phyloP scores from a whole-genome alignment of 2,113 vertebrate genomes.

The Lamprotornis superbus region DNA sequence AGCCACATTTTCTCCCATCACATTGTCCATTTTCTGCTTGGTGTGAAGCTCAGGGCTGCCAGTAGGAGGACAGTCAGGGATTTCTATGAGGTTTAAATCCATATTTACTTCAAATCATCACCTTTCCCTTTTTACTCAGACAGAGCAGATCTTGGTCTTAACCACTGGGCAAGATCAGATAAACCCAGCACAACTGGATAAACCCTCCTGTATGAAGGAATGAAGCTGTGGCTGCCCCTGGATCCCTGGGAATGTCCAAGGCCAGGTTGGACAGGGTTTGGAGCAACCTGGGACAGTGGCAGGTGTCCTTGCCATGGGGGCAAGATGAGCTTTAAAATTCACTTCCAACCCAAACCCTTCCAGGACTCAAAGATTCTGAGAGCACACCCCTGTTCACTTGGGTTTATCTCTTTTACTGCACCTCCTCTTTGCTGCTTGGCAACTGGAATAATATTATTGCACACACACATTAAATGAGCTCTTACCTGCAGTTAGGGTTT shows the following conservation, averaged over 20 bases:
- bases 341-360: neutral
- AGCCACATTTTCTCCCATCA: neutral
- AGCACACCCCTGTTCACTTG: neutral
- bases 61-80: neutral
- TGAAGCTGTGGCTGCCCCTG: neutral
- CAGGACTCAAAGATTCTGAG: neutral
- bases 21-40: accelerated
- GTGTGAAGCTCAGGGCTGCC: neutral
- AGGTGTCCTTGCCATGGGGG: neutral
- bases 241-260: neutral
- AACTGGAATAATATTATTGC: conserved; percentile 18
- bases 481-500: neutral
- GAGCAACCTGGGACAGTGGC: neutral
- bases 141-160: neutral
- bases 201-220: neutral
- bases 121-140: neutral
- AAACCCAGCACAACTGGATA: neutral
- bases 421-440: conserved; percentile 22
- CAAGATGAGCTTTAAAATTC: neutral
- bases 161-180: neutral
- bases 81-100: neutral
- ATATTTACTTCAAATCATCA: neutral
- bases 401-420: neutral
- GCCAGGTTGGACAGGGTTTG: accelerated
- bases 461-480: neutral